Evolutionary conservation across 2,113 vertebrate genomes (phyloP).

Genomic region (Ictidomys tridecemlineatus): DNA sequence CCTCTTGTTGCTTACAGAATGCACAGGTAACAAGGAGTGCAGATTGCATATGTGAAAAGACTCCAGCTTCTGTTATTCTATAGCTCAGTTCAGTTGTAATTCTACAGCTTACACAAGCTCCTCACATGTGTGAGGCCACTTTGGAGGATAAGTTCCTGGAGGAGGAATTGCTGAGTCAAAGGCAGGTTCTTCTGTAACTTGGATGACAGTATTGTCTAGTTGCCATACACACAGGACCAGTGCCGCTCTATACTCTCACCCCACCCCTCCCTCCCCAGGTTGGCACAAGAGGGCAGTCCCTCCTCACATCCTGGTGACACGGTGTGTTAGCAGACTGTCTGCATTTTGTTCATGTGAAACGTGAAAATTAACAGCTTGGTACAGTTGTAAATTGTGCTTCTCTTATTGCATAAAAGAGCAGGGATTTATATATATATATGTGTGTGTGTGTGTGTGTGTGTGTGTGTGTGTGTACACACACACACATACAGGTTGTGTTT

Average conservation of each 20-base stretch:
- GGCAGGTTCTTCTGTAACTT: not conserved
- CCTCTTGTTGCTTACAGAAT: constrained; percentile 84
- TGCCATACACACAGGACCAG: not conserved
- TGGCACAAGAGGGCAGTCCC: not conserved
- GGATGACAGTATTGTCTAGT: not conserved
- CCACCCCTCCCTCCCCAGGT: not conserved
- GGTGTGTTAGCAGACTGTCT: not conserved
- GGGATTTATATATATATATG: too few relatives aligned
- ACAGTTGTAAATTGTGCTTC: not conserved
- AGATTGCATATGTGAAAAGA: too few relatives aligned
- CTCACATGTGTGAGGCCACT: too few relatives aligned
- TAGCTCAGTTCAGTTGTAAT: too few relatives aligned
- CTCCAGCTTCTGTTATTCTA: too few relatives aligned
- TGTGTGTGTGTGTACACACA: rapidly evolving
- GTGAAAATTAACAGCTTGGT: not conserved
- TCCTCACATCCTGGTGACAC: not conserved
- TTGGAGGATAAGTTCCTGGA: too few relatives aligned
- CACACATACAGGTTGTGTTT: not conserved
- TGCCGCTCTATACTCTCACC: not conserved
- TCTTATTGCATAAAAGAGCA: not conserved
- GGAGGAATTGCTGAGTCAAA: too few relatives aligned
- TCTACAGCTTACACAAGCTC: too few relatives aligned
- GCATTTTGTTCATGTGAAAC: too few relatives aligned
- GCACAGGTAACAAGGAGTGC: constrained; percentile 81
- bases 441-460: too few relatives aligned